phyloP scores from a whole-genome alignment of 2,113 vertebrate species.

The Rafetus swinhoei region DNA sequence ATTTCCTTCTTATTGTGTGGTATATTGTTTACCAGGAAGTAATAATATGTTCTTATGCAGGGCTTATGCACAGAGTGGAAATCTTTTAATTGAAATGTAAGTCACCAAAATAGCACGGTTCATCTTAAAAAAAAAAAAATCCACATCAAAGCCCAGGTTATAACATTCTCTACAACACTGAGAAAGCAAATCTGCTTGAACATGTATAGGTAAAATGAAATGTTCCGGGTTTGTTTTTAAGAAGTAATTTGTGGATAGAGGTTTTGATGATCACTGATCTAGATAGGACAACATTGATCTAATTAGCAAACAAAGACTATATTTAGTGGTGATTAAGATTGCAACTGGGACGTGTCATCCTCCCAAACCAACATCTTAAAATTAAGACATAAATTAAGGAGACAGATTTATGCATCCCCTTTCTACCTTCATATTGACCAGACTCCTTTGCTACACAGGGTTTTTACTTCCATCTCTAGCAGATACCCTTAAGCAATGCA shows the following conservation, averaged over 20 bases:
- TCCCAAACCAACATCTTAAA: not conserved
- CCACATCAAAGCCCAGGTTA: not conserved
- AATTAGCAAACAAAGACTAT: not conserved
- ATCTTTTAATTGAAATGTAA: constrained; percentile 27
- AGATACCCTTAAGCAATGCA: not conserved
- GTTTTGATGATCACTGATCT: not conserved
- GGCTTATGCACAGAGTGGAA: not conserved
- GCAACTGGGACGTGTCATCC: rapidly evolving
- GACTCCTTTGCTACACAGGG: rapidly evolving
- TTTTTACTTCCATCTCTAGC: not conserved
- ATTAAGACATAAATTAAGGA: rapidly evolving
- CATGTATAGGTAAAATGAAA: not conserved
- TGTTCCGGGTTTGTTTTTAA: constrained; percentile 39
- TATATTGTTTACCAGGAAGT: constrained; percentile 11
- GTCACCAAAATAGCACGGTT: not conserved
- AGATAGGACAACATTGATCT: not conserved
- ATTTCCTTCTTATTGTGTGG: not conserved
- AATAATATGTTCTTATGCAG: not conserved
- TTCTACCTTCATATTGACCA: not conserved
- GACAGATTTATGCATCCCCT: not conserved
- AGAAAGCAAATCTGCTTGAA: not conserved
- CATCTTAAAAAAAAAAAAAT: not conserved
- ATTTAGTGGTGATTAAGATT: not conserved
- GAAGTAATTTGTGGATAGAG: not conserved
- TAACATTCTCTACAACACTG: not conserved